Base-by-base conservation (phyloP, 2,113 vertebrate species). In the Notothenia coriiceps region DNA sequence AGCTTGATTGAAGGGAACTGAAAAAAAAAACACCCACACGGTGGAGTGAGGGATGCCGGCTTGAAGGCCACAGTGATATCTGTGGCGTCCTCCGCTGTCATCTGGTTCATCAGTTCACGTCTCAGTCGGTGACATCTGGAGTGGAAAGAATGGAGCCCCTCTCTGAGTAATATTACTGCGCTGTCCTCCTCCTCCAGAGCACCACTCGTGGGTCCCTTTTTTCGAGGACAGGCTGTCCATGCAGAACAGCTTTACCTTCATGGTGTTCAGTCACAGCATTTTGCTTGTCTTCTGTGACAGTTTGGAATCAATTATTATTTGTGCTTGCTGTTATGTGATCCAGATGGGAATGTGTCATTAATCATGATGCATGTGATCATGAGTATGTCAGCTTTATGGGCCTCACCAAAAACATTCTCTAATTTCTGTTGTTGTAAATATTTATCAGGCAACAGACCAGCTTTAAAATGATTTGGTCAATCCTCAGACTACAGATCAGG, bases 101-200 rank as follows among this genome's bases (percentile, higher is more conserved):
- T 80, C 65, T 74, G 83, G 25, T 63, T 68, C 46, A 59, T 84
- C 77, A 72, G 56, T 70, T 71, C 40, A 57, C 83, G 63, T 76
- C 50, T 15, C 54, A 74, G 49, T 70, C 14, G 1, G 47, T 81
- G 80, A 88, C 82, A 86, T 92, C 86, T 90, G 84, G 85, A 86
- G 66, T 71, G 70, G 67, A 82, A 76, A 73, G 87, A 77, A 52
- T 12, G 5, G 54, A 74, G 64, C 68, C 86, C 57, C 67, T 87
- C 75, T 72, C 29, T 12, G 63, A 79, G 73, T 69, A 74, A 71
- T 77, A 70, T 77, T 69, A 17, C 71, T 40, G 54, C 15, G 0
- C 51, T 73, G 70, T 59, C 22, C 33, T 67, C 29, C 61, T 43
- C 51, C 57, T 50, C 62, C 25, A 20, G 57, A 46, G 54, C 83